A percentile compares a stretch with the other conserved stretches of the same genome.
These are phyloP conservation scores for Drosophila cracens DNA, from an alignment of 2,888 invertebrate genomes.

Conservation along the genomic window DNA sequence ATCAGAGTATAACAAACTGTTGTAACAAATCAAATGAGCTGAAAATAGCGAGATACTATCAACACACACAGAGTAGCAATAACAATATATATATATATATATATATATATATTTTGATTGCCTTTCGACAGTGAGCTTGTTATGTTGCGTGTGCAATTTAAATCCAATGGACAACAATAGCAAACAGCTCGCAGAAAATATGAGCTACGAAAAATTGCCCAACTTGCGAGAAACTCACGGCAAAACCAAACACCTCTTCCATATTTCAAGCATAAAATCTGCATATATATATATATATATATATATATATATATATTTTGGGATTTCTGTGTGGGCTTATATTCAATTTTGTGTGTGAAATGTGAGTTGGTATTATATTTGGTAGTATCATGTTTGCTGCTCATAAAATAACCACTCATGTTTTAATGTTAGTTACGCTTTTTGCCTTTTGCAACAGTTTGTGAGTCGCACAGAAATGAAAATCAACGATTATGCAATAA, in stretches of 20 bases:
- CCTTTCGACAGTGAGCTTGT: conserved; percentile 27
- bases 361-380: conserved; percentile 2
- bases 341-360: conserved; percentile 29
- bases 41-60: conserved; percentile 16
- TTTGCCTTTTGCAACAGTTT: conserved; percentile 21
- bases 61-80: conserved; percentile 2
- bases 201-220: conserved; percentile 14
- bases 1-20: neutral
- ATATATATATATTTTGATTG: conserved; percentile 44
- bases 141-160: conserved; percentile 43
- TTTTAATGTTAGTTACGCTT: conserved; percentile 6
- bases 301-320: neutral
- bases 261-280: conserved; percentile 34
- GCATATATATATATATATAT: conserved; percentile 14
- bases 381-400: conserved; percentile 48
- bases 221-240: conserved; percentile 8
- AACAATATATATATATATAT: conserved; percentile 5
- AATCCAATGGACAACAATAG: conserved; percentile 41
- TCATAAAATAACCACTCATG: conserved; percentile 47
- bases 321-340: conserved; percentile 23
- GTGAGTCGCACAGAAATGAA: conserved; percentile 28
- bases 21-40: conserved; percentile 34
- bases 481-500: conserved; percentile 46
- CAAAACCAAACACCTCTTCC: conserved; percentile 1
- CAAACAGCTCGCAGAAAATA: conserved; percentile 22